These are phyloP conservation scores for Indri indri DNA, from an alignment of 2,113 vertebrate genomes.

Conservation along the genomic window DNA sequence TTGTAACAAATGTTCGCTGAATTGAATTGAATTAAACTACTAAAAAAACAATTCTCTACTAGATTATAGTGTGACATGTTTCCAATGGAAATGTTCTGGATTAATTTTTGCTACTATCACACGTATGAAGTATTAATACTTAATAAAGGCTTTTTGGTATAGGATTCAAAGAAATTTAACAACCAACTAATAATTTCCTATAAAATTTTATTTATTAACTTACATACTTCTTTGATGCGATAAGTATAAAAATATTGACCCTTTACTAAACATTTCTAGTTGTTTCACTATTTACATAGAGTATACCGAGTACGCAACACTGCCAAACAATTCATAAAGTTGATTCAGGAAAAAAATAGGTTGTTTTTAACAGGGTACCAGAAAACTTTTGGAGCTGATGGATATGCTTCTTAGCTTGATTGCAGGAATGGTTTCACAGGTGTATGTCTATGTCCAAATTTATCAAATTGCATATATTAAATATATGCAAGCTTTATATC, in stretches of 20 bases:
- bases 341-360: not conserved
- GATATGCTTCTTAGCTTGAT: not conserved
- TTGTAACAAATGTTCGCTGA: not conserved
- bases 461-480: not conserved
- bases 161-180: not conserved
- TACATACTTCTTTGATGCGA: not conserved
- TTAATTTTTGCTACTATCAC: not conserved
- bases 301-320: accelerated
- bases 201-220: not conserved
- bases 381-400: not conserved
- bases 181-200: not conserved
- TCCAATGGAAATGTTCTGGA: not conserved
- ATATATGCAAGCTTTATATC: not conserved
- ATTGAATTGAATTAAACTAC: not conserved
- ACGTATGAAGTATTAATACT: not conserved
- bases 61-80: not conserved
- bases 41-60: not conserved
- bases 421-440: not conserved
- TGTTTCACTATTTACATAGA: not conserved
- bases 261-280: not conserved
- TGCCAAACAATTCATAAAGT: not conserved
- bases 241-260: not conserved
- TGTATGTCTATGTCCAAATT: not conserved
- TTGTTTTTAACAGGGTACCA: not conserved
- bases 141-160: not conserved